These are phyloP conservation scores for Diglossa brunneiventris DNA, from an alignment of 2,113 vertebrate genomes.

Conservation along the genomic window DNA sequence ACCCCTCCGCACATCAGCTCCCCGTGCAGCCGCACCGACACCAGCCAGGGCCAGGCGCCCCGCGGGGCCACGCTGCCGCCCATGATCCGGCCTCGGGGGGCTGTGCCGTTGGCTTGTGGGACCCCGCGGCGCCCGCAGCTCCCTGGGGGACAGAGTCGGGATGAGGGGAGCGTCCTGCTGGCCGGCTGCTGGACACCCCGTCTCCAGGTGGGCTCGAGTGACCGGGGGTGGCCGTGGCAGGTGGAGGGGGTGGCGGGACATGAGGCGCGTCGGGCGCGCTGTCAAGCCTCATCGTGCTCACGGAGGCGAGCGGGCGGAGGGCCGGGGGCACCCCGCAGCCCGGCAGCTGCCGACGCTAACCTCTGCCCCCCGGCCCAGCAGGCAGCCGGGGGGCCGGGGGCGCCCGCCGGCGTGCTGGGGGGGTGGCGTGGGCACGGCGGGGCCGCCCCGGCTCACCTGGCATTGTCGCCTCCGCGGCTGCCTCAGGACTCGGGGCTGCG, in stretches of 20 bases:
- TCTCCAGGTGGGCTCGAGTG: background rate
- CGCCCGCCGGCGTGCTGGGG: background rate
- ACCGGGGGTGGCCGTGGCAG: background rate
- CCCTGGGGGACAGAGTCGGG: background rate
- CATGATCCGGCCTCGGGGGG: conserved; percentile 60
- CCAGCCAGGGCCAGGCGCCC: conserved; percentile 93
- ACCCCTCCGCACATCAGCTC: conserved; percentile 92
- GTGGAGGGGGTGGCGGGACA: background rate
- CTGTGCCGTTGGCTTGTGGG: background rate
- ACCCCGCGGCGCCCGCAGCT: background rate
- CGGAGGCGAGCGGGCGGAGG: conserved; percentile 25
- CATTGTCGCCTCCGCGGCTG: background rate
- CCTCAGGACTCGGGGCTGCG: background rate
- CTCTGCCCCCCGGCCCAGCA: conserved; percentile 43
- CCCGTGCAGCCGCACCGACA: conserved; percentile 86
- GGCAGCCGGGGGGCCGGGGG: background rate
- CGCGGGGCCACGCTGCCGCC: conserved; percentile 82
- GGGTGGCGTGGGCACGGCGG: background rate
- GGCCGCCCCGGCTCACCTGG: background rate
- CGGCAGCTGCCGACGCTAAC: conserved; percentile 64
- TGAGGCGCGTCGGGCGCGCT: background rate
- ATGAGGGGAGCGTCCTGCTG: background rate
- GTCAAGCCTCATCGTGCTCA: conserved; percentile 61
- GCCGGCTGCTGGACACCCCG: background rate
- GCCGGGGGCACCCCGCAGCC: conserved; percentile 23